phyloP scores from a whole-genome alignment of 2,888 invertebrate genomes.

The Callyntrura guangdongensis region DNA sequence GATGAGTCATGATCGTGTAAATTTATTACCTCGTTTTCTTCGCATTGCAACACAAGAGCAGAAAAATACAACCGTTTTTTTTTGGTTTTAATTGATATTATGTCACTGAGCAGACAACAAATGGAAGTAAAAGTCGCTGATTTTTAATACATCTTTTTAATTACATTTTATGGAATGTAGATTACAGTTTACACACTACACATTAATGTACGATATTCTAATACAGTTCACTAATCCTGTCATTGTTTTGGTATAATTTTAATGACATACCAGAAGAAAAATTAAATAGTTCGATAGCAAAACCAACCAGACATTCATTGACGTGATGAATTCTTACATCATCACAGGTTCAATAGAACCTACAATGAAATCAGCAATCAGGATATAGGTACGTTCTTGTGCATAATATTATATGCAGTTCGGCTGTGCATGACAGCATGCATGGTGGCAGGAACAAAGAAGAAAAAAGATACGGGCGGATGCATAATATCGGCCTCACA shows the following conservation, averaged over 20 bases:
- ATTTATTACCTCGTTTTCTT: too few relatives aligned
- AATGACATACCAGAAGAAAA: background rate
- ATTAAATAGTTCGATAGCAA: background rate
- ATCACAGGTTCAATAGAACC: background rate
- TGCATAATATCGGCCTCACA: constrained; percentile 15
- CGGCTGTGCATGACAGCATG: background rate
- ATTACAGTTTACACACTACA: too few relatives aligned
- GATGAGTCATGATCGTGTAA: too few relatives aligned
- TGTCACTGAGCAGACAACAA: too few relatives aligned
- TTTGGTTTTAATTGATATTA: too few relatives aligned
- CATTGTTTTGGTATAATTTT: background rate
- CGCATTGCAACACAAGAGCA: too few relatives aligned
- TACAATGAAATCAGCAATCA: too few relatives aligned
- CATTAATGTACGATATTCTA: too few relatives aligned
- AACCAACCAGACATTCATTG: background rate
- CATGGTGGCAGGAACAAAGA: background rate
- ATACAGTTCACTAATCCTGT: background rate
- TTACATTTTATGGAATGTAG: background rate
- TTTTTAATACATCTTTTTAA: background rate
- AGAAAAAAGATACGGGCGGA: background rate
- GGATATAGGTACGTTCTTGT: background rate
- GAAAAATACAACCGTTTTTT: too few relatives aligned
- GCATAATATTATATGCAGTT: background rate
- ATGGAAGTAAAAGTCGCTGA: too few relatives aligned
- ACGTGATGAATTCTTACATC: background rate